Conservation (phyloP, 2,113 vertebrate genomes). For the Dipodomys stephensi region DNA sequence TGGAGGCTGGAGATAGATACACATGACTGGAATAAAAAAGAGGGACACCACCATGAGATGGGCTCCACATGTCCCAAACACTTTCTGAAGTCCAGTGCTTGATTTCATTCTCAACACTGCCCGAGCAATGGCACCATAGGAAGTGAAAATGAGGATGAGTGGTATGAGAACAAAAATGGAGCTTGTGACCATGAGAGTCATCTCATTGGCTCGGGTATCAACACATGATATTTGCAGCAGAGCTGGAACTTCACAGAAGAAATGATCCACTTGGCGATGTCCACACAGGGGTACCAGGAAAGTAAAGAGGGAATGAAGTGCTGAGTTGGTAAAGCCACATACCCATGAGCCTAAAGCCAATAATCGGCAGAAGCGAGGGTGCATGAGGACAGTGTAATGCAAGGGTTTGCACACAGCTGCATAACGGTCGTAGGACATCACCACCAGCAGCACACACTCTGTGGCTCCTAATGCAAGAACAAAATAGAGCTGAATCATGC, state of each 20-base stretch:
- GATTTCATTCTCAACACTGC: conserved; percentile 59
- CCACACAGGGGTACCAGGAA: conserved; percentile 41
- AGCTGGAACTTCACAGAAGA: conserved; percentile 67
- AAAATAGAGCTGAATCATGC: conserved; percentile 55
- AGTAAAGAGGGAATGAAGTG: conserved; percentile 48
- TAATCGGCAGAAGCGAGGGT: not conserved
- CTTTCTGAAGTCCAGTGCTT: conserved; percentile 41
- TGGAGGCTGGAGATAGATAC: conserved; percentile 21
- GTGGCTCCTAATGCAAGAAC: conserved; percentile 46
- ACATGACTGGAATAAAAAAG: conserved; percentile 13
- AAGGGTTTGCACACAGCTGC: conserved; percentile 56
- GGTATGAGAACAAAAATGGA: conserved; percentile 30
- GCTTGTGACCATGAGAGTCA: not conserved
- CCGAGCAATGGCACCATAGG: conserved; percentile 25
- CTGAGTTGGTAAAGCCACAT: conserved; percentile 43
- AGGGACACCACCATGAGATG: conserved; percentile 43
- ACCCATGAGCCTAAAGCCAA: conserved; percentile 47
- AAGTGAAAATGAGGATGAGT: conserved; percentile 31
- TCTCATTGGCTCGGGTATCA: conserved; percentile 6
- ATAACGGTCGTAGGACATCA: conserved; percentile 64
- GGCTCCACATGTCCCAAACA: conserved; percentile 44
- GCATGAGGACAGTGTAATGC: conserved; percentile 60
- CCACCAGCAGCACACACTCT: conserved; percentile 60
- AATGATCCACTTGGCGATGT: conserved; percentile 39
- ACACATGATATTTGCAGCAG: conserved; percentile 32